Evolutionary conservation across 1,140 invertebrate genomes (phyloP), one percentile per base, ranked within the genome.

Genomic region (Elysia chlorotica): DNA sequence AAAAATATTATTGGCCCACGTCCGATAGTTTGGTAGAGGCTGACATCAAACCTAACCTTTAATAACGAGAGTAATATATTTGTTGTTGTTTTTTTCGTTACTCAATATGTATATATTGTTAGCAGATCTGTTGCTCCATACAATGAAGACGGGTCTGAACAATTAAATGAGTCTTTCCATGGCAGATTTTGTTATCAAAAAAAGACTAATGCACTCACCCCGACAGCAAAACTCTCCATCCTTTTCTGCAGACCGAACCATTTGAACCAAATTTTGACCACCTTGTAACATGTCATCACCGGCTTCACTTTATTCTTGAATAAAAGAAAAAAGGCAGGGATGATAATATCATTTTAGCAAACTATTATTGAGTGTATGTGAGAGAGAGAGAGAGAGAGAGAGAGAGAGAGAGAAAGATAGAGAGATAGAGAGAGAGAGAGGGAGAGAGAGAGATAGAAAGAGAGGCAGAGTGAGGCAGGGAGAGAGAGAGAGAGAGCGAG

Each of bases 251-350:
- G 89, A 38, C 97, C 98, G 85, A 98, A 99, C 98, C 98, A 99
- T 90, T 99, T 99, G 89, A 99, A 99, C 88, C 99, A 95, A 74
- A 95, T 94, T 62, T 95, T 96, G 66, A 99, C 97, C 73, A 99
- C 89, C 89, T 99, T 99, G 88, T 99, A 99, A 87, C 95, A 97
- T 28, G 96, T 98, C 97, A 99, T 99, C 35, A 98, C 94, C 23
- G 97, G 97, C 61, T 93, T 88, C 6, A 92, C 87, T 71, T 83
- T 82, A 33, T 86, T 79, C 84, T 88, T 69, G 19, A 63, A 63
- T 4, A 35, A 6, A 23, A 25, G 25, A 48, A n/a, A n/a, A n/a
- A n/a, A n/a, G n/a, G n/a, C n/a, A n/a, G n/a, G n/a, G n/a, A n/a
- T n/a, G n/a, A n/a, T n/a, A n/a, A n/a, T n/a, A n/a, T n/a, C n/a